Percentiles rank a stretch among this genome's conserved stretches.
Evolutionary conservation across 1,140 invertebrate species (phyloP).

Genomic region (Ganaspis sp.): DNA sequence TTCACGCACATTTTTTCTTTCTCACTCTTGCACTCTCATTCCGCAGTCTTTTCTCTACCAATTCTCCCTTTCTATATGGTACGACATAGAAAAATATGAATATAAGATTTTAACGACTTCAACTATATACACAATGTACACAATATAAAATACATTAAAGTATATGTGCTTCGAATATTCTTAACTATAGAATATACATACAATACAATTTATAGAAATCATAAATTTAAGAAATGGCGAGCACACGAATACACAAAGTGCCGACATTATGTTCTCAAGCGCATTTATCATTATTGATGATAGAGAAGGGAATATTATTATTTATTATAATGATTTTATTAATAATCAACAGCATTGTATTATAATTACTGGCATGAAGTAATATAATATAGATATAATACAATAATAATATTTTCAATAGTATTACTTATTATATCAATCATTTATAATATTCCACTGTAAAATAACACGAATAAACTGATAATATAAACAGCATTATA

Average conservation of each 20-base stretch:
- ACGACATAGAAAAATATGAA: conserved; percentile 76
- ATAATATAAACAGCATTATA: no score
- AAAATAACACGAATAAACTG: no score
- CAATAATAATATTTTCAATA: no score
- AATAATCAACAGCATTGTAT: no score
- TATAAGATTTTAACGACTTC: conserved; percentile 65
- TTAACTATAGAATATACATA: conserved; percentile 43
- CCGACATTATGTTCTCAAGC: not conserved
- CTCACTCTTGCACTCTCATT: conserved; percentile 19
- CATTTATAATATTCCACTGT: no score
- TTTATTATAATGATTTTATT: no score
- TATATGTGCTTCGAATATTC: conserved; percentile 28
- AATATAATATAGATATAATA: no score
- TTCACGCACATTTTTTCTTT: conserved; percentile 37
- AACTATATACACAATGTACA: conserved; percentile 72
- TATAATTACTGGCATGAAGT: no score
- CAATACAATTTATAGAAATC: conserved; percentile 43
- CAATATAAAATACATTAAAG: conserved; percentile 29
- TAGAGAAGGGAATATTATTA: no score
- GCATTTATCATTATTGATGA: no score
- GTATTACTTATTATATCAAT: no score
- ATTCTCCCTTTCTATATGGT: conserved; percentile 49
- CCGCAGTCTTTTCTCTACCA: conserved; percentile 31
- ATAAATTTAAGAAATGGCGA: not conserved
- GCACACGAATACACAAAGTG: conserved; percentile 16